Base-by-base conservation (phyloP, 2,888 invertebrate genomes). In the Xestia ashworthii region DNA sequence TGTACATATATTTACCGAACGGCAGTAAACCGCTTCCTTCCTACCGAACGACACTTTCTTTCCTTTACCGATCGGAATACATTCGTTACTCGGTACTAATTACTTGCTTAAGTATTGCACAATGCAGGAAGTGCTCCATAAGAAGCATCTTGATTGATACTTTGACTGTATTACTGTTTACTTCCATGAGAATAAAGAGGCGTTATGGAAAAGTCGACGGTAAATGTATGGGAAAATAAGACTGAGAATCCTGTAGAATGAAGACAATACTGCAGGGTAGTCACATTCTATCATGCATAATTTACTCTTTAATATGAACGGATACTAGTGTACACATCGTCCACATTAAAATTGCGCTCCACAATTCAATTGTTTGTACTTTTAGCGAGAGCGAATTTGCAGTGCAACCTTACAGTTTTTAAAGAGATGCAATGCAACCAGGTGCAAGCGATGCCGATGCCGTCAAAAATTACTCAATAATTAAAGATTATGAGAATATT, bases 31-130 rank as follows among this genome's bases (percentile, higher is more conserved):
- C 41, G 68, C 67, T 89, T 89, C 89, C 89, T 90, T 87, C 83
- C 88, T 75, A 76, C 60, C 55, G 22, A 76, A 83, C 75, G 83
- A 84, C 84, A 89, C 90, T 89, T 90, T 89, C 90, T 86, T 87
- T 90, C 85, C 90, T 88, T 83, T 78, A 82, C 75, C 81, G 80
- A 87, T 71, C 67, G 44, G 55, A 75, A 78, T 53, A 71, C 74
- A 83, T 71, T 78, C 87, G 64, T 71, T 86, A 78, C 71, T 83
- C 67, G 62, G 71, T 74, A 83, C 70, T 83, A 81, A 87, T 87
- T 88, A 88, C 78, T 80, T 83, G 74, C 67, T 71, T 76, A 89
- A 88, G 82, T 82, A 84, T 87, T 89, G 78, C 76, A 82, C 85
- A 89, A 85, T 70, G 38, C 44, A 77, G 87, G 89, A 87, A 89